Evolutionary conservation across 2,888 invertebrate genomes (phyloP).

Genomic region (Syrphus vitripennis): DNA sequence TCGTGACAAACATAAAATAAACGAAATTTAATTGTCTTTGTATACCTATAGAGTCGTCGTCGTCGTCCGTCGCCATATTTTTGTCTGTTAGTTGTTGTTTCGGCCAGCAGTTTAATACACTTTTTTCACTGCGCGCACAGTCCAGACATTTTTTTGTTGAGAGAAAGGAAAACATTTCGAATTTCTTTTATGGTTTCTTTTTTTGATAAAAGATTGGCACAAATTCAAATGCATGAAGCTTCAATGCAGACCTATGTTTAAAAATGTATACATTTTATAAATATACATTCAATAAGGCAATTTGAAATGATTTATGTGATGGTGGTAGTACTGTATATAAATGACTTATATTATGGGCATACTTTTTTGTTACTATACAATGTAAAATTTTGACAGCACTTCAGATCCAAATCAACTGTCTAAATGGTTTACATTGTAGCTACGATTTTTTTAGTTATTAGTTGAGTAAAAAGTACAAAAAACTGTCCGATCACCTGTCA

Average conservation of each 20-base stretch:
- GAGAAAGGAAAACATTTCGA: conserved; percentile 10
- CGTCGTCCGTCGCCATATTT: not conserved
- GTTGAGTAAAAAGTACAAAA: too few species aligned
- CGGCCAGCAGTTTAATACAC: not conserved
- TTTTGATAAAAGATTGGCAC: not conserved
- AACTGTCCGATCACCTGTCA: too few species aligned
- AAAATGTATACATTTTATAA: too few species aligned
- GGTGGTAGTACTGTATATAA: too few species aligned
- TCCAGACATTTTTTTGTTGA: not conserved
- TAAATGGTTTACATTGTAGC: too few species aligned
- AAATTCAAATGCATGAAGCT: not conserved
- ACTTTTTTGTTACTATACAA: too few species aligned
- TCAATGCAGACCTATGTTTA: not conserved
- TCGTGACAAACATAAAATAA: conserved; percentile 66
- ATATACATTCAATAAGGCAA: not conserved
- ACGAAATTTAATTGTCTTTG: conserved; percentile 60
- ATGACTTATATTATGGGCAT: too few species aligned
- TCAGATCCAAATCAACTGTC: too few species aligned
- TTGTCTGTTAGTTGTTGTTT: not conserved
- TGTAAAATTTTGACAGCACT: too few species aligned
- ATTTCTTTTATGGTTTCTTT: conserved; percentile 10
- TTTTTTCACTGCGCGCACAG: not conserved
- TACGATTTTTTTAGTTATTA: too few species aligned
- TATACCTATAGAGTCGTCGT: not conserved
- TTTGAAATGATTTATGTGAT: not conserved